Base-by-base conservation (phyloP, 1,140 invertebrate species). In the Cydia splendana region DNA sequence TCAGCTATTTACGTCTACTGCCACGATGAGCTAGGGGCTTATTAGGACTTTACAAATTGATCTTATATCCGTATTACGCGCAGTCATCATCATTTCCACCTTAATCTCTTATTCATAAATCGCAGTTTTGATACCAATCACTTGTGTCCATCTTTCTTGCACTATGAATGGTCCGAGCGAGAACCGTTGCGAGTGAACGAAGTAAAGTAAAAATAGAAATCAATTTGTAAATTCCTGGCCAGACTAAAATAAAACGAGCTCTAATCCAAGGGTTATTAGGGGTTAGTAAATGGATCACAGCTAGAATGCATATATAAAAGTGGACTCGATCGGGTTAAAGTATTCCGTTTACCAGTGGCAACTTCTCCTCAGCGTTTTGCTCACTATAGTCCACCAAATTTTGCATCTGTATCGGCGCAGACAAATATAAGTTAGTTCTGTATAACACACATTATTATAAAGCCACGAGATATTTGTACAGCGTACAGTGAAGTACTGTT, bases 371-470 rank as follows among this genome's bases (percentile, higher is more conserved):
- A 89, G 95, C 95, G 91, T 96, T 95, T 94, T 95, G 94, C 94
- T 97, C 96, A 95, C 96, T 97, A 96, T 96, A 97, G 94, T 97
- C 97, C 95, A 96, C 96, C 95, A 96, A 95, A 94, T 95, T 95
- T 95, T 96, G 95, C 95, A 96, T 96, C 96, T 97, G 93, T 89
- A 85, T 88, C 84, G 81, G 87, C 87, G 89, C 88, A 92, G 90
- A 92, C 87, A 92, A 92, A 93, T 81, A 85, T 81, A 85, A 79
- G 85, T 92, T 91, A 92, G 84, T 88, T 85, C 73, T 81, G 80
- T 79, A 76, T 84, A 75, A 86, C 82, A 85, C 79, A 79, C 79
- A 51, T 79, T 76, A 67, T 75, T 73, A 75, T 65, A 53, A 69
- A 71, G 24, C 57, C 45, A 57, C 38, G 53, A 51, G 45, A 62